Conservation (phyloP, 2,113 vertebrate genomes). For the Lucifuga dentata region DNA sequence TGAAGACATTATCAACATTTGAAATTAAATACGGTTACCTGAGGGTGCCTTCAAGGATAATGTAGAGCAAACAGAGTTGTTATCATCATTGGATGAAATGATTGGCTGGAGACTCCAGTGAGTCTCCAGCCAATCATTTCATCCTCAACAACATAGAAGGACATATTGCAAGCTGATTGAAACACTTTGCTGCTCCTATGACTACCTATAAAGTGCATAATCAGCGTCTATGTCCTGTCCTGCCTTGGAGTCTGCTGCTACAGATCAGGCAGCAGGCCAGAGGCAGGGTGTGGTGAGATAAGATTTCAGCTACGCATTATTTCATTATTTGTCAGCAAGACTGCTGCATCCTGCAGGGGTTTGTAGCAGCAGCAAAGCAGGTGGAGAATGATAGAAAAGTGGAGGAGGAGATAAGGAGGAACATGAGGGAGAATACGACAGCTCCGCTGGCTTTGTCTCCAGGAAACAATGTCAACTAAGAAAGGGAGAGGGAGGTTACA, state of each 20-base stretch:
- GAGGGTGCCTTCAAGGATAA: background rate
- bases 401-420: background rate
- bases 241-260: constrained; percentile 37
- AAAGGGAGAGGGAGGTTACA: constrained; percentile 39
- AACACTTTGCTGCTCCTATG: background rate
- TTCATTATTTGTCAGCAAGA: constrained; percentile 70
- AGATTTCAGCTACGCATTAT: constrained; percentile 65
- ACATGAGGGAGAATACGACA: constrained; percentile 30
- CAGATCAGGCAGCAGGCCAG: constrained; percentile 40
- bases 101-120: too few relatives aligned
- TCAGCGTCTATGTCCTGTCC: constrained; percentile 14
- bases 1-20: constrained; percentile 17
- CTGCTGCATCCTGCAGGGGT: constrained; percentile 40
- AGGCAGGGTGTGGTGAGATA: constrained; percentile 38
- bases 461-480: constrained; percentile 67
- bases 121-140: background rate
- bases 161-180: constrained; percentile 2
- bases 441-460: constrained; percentile 71
- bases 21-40: constrained; percentile 11
- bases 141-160: constrained; percentile 3
- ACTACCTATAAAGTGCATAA: constrained; percentile 1
- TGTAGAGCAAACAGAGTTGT: constrained; percentile 19
- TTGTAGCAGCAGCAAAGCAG: constrained; percentile 41
- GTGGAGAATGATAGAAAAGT: constrained; percentile 10
- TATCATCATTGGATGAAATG: background rate